Evolutionary conservation across 2,113 vertebrate genomes (phyloP).

Genomic region (Martes martes): DNA sequence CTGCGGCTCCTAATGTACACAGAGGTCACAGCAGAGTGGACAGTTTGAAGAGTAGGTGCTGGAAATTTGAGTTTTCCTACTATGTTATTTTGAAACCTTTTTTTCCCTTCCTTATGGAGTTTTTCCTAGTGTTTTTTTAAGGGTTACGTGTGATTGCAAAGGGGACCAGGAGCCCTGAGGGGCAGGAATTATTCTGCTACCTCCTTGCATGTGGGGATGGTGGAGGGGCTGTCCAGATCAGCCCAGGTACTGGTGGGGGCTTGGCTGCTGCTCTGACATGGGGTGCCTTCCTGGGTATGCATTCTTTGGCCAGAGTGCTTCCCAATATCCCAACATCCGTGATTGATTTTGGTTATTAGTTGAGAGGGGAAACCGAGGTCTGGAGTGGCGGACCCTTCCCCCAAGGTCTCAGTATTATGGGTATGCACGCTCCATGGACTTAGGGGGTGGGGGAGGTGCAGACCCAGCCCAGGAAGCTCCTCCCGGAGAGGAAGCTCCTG

Average conservation of each 20-base stretch:
- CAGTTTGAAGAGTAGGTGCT: not conserved
- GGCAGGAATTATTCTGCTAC: not conserved
- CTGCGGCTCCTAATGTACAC: not conserved
- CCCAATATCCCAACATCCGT: not conserved
- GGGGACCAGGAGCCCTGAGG: not conserved
- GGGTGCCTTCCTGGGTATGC: not conserved
- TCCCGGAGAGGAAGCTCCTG: not conserved
- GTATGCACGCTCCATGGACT: not conserved
- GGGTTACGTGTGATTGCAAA: not conserved
- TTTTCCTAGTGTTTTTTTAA: not conserved
- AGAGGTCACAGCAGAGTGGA: too few relatives aligned
- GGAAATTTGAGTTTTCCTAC: not conserved
- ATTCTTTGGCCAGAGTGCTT: not conserved
- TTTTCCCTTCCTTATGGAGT: not conserved
- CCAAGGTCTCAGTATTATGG: not conserved
- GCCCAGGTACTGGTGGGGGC: not conserved
- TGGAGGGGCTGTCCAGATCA: not conserved
- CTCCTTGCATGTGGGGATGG: not conserved
- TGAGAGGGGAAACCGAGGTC: not conserved
- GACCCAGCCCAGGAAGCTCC: not conserved
- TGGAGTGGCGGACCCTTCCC: not conserved
- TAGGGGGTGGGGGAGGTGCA: not conserved
- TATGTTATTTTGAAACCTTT: not conserved
- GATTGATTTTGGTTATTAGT: not conserved
- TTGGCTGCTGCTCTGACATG: not conserved